Base-by-base conservation (phyloP, 2,797 vertebrate genomes). In the Mormyrus proboscirostris region DNA sequence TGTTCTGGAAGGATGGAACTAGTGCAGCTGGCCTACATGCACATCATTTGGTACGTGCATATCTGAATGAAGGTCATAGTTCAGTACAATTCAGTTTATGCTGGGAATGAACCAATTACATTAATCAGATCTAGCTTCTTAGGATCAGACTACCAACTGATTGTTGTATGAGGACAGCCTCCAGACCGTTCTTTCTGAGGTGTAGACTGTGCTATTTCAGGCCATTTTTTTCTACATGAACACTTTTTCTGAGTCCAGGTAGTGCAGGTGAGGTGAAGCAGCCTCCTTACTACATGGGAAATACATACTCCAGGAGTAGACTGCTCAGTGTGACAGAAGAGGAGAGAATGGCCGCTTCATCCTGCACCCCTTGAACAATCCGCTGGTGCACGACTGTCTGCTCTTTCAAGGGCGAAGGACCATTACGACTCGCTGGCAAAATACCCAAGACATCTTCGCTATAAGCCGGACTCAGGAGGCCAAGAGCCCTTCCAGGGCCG, bases 21-120 rank as follows among this genome's bases (percentile, higher is more conserved):
- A 59, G 83, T 91, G 91, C 90, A 90, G 85, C 88, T 83, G 69
- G 55, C 55, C 53, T 59, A 44, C 41, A 22, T 88, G 22, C 57
- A 88, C 38, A 62, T 59, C 33, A 65, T 25, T 44, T 33, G 14
- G 16, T 25, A 19, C 7, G 22, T 88, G 55, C 25, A 57, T 19
- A 25, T 57, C 44, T 25, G 7, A 55, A 14, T 25, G 16, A 55
- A 86, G 29, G 29, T 49, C n/a, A 88, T 47, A 62, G 59, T 62
- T 87, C 85, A 55, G 44, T 84, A 57, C 50, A 87, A 57, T 22
- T 59, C 50, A 85, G 47, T 86, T 69, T 44, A 86, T 65, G 29
- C 79, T 69, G 83, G 82, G 57, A 86, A 65, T 86, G 51, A 65
- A 84, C 44, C 88, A 85, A 65, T 41, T 12, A 59, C 22, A 49